Evolutionary conservation across 2,113 vertebrate species (phyloP).

Genomic region (Scolopax mira): DNA sequence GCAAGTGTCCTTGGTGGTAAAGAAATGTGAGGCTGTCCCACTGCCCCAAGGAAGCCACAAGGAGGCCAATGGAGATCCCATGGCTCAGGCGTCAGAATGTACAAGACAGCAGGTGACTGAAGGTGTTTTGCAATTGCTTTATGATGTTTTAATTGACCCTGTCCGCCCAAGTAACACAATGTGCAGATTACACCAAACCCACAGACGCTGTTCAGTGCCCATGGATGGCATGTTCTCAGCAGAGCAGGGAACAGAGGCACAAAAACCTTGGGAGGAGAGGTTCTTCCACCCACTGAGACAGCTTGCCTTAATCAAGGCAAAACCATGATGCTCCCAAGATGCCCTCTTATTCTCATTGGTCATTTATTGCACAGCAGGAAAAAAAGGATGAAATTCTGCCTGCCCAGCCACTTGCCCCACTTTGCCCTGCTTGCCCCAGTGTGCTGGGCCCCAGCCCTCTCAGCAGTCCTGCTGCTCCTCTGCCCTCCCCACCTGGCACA

Average conservation of each 20-base stretch:
- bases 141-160: neutral
- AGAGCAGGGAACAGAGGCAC: neutral
- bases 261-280: neutral
- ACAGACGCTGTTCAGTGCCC: accelerated
- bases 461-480: neutral
- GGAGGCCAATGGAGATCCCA: neutral
- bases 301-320: neutral
- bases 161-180: neutral
- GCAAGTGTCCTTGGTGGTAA: neutral
- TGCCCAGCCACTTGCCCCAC: neutral
- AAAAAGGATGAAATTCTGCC: neutral
- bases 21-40: neutral
- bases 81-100: accelerated
- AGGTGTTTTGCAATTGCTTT: neutral
- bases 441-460: neutral
- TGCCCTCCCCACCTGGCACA: neutral
- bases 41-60: accelerated
- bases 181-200: neutral
- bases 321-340: neutral
- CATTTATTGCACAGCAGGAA: neutral
- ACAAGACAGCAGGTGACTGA: neutral
- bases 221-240: neutral
- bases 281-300: neutral
- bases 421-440: neutral
- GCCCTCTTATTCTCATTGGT: neutral